phyloP scores from a whole-genome alignment of 2,113 vertebrate genomes.

The Rhabdomys dilectus region DNA sequence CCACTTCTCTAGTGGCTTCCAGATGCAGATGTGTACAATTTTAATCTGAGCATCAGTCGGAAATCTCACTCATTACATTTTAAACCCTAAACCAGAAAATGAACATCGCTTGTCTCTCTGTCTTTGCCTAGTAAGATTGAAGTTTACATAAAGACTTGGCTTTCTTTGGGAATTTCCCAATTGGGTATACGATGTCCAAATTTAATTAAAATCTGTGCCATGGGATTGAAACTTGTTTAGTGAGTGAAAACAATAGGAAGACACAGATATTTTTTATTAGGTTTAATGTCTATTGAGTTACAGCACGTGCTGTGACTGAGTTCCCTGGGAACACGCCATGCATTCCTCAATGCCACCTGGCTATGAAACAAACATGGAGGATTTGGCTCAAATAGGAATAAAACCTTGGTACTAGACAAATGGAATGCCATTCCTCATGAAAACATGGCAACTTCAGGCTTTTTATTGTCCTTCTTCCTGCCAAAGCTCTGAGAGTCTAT shows the following conservation, averaged over 20 bases:
- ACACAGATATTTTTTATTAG: slow-evolving; percentile 51
- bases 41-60: not conserved
- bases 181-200: slow-evolving; percentile 52
- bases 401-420: not conserved
- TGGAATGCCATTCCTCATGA: not conserved
- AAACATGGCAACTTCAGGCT: slow-evolving; percentile 36
- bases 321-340: not conserved
- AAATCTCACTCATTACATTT: slow-evolving; percentile 48
- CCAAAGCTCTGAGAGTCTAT: slow-evolving; percentile 4
- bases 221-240: slow-evolving; percentile 54
- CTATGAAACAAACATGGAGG: slow-evolving; percentile 25
- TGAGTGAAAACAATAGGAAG: slow-evolving; percentile 53
- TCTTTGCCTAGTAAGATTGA: slow-evolving; percentile 60
- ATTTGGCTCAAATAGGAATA: slow-evolving; percentile 49
- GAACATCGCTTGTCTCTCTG: slow-evolving; percentile 54
- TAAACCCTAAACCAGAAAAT: slow-evolving; percentile 41
- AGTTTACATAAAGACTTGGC: slow-evolving; percentile 63
- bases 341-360: slow-evolving; percentile 56
- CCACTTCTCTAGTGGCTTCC: not conserved
- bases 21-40: not conserved
- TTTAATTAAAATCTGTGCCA: slow-evolving; percentile 69
- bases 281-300: slow-evolving; percentile 46
- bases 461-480: slow-evolving; percentile 8
- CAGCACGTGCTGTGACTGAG: slow-evolving; percentile 28
- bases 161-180: slow-evolving; percentile 28